Base-by-base conservation (phyloP, 2,797 vertebrate species). In the Podarcis lilfordi region DNA sequence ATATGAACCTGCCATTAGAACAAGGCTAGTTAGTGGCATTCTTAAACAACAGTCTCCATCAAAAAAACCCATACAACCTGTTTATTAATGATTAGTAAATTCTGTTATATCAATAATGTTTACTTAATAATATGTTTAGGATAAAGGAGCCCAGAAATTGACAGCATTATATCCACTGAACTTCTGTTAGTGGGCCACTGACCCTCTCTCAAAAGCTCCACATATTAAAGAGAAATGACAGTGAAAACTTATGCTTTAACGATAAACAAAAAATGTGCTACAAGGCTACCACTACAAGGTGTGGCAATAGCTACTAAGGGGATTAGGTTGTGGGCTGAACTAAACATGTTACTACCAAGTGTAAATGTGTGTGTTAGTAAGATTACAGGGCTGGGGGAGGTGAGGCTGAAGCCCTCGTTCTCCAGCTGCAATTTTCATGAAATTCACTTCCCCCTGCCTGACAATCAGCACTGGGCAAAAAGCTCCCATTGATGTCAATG, bases 81-180 rank as follows among this genome's bases (percentile, higher is more conserved):
- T 11, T 72, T 66, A 66, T 85, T 85, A 45, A 78, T 43, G 40
- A 43, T 15, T 85, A 78, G 32, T 76, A 23, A 40, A 55, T 85
- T 75, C 4, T 64, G 19, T 61, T 81, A 64, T 40, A 64, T 81
- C 32, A 85, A 40, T 17, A 45, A 74, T 66, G 40, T 61, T 77
- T 35, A 80, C 13, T 86, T 86, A 10, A 5, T 29, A 85, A 85
- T 85, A 86, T 80, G 45, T 71, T 72, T 80, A 80, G 76, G 25
- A 80, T 35, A 4, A 59, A 32, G 25, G 50, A 40, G 45, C 35
- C n/a, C 29, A 27, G 43, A 7, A 37, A 71, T 5, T 23, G 10
- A 29, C 21, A 81, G 29, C 7, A 59, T 25, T 74, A 74, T 2
- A 45, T 17, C 55, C 11, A 74, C 40, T 45, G 40, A 50, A 78